Conservation (phyloP, 2,888 invertebrate species). For the Baccha elongata region DNA sequence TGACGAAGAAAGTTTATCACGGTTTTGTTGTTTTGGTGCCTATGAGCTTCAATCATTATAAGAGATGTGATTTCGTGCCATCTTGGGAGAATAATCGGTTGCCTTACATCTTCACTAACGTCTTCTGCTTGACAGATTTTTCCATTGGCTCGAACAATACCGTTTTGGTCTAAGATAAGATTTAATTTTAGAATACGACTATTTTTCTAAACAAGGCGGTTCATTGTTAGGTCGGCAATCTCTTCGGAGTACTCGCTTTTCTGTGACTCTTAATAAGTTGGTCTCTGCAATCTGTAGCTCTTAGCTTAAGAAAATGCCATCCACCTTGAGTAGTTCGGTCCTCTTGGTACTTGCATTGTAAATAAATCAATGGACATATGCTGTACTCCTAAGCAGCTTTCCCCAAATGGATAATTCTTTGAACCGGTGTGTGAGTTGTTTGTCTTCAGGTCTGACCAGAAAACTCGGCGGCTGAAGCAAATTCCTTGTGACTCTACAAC, state of each 20-base stretch:
- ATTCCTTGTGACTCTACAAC: slow-evolving; percentile 32
- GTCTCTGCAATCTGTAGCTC: background rate
- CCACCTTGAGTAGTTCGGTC: background rate
- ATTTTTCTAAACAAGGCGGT: background rate
- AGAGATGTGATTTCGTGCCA: background rate
- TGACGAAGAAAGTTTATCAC: slow-evolving; percentile 1
- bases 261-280: background rate
- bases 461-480: slow-evolving; percentile 29
- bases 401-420: background rate
- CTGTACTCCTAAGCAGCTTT: background rate
- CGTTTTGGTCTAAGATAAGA: slow-evolving; percentile 3
- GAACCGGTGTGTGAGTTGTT: background rate
- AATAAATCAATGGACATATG: background rate
- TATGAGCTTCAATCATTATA: slow-evolving; percentile 5
- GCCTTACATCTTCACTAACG: background rate
- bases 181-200: background rate
- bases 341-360: background rate
- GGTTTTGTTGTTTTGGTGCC: slow-evolving; percentile 18
- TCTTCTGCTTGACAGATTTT: background rate
- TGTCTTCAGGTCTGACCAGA: slow-evolving; percentile 73
- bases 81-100: slow-evolving; percentile 20
- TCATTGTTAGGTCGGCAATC: background rate
- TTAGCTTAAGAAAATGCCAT: background rate
- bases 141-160: background rate
- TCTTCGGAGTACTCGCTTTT: background rate